Base-by-base conservation (phyloP, 2,113 vertebrate genomes). In the Coptodon bakossiorum region DNA sequence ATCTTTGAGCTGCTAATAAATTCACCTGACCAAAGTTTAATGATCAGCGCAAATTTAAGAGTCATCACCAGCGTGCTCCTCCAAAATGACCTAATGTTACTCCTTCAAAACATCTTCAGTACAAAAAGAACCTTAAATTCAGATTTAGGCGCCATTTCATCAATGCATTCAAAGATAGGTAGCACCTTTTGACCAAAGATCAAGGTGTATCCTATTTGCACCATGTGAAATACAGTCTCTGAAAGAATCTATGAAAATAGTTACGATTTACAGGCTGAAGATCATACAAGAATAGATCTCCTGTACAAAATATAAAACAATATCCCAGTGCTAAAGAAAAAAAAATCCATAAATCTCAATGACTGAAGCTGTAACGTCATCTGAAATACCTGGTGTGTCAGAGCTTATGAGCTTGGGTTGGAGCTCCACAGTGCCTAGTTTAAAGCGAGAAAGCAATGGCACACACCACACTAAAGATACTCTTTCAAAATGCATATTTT, bases 401-500 rank as follows among this genome's bases (percentile, higher is more conserved):
- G 81, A 91, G 86, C 79, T 86, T 68, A 61, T 73, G 73, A 86
- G 90, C 92, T 90, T 85, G 86, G 80, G 81, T 40, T 80, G 88
- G 66, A 87, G 90, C 84, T 89, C 87, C 86, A 86, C 89, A 86
- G 81, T 84, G 92, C 90, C 80, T 80, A 90, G 84, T 88, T 88
- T 71, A 89, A 95, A 94, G 94, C 87, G 16, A 96, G 85, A 90
- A 95, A 95, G 92, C 92, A 88, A 91, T 87, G 71, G 94, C 93
- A 93, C 94, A 94, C 92, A 94, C 94, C 95, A 93, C 88, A 87
- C 93, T 93, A 96, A 97, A 97, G 95, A 97, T 96, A 97, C 97
- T 88, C 88, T 97, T 97, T 98, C 97, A 95, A 98, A 98, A 99
- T 96, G 98, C 98, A 97, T 98, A 98, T 98, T 97, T 98, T 98